A percentile compares a stretch with the other conserved stretches of the same genome.
Conservation (phyloP, 1,140 invertebrate genomes). For the Anoplolepis gracilipes region DNA sequence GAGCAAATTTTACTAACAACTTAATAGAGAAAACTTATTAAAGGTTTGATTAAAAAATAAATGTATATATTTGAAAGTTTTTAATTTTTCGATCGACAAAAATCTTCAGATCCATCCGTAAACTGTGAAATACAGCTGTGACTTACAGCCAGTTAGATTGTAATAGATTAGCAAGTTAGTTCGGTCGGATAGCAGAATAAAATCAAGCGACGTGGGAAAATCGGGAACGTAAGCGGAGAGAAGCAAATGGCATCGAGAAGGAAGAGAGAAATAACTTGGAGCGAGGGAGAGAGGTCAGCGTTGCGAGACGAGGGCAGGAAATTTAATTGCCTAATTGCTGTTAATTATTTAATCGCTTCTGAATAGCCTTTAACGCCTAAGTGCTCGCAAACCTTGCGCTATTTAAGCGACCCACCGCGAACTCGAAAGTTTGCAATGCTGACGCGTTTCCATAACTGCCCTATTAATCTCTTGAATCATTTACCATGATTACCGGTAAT, state of each 20-base stretch:
- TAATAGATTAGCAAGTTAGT: slow-evolving; percentile 33
- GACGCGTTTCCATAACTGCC: slow-evolving; percentile 41
- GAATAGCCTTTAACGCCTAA: slow-evolving; percentile 79
- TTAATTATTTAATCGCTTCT: slow-evolving; percentile 83
- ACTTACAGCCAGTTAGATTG: not conserved
- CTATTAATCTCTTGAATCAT: slow-evolving; percentile 25
- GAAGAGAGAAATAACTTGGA: slow-evolving; percentile 33
- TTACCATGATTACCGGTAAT: not conserved
- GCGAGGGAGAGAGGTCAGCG: slow-evolving; percentile 52
- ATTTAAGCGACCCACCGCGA: slow-evolving; percentile 77
- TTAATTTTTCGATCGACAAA: not conserved
- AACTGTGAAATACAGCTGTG: not conserved
- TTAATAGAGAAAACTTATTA: not conserved
- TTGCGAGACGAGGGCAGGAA: slow-evolving; percentile 66
- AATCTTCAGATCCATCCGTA: not conserved
- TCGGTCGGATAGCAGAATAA: slow-evolving; percentile 13
- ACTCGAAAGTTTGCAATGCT: slow-evolving; percentile 71
- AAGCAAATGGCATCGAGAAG: slow-evolving; percentile 40
- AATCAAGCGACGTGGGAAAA: slow-evolving; percentile 45
- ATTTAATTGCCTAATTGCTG: slow-evolving; percentile 83
- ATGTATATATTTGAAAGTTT: not conserved
- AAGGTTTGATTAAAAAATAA: not conserved
- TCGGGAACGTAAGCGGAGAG: not conserved
- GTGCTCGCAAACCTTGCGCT: slow-evolving; percentile 79
- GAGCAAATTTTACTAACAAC: not conserved